Evolutionary conservation across 1,140 invertebrate species (phyloP).

Genomic region (Idris sp.): DNA sequence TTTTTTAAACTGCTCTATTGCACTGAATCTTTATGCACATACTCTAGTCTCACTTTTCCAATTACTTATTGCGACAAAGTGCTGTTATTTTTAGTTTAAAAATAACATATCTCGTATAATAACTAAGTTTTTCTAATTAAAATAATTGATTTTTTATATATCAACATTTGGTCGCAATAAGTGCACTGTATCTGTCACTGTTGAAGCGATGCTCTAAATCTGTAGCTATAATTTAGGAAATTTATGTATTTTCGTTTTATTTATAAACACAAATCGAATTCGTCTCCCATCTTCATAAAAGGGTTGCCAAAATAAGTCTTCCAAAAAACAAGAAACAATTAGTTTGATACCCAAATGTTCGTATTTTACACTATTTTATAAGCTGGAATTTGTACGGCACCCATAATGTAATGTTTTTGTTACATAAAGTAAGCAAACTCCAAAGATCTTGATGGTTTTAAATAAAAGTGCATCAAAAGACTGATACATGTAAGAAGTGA

Average conservation of each 20-base stretch:
- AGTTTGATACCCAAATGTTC: too few species aligned
- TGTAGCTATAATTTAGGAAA: too few species aligned
- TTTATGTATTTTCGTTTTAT: not conserved
- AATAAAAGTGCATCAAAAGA: slow-evolving; percentile 2
- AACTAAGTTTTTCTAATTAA: too few species aligned
- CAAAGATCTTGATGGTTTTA: not conserved
- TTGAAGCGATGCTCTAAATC: too few species aligned
- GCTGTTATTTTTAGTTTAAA: too few species aligned
- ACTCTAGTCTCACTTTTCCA: slow-evolving; percentile 34
- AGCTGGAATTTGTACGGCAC: not conserved
- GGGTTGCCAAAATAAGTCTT: slow-evolving; percentile 4
- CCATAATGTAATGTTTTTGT: slow-evolving; percentile 2
- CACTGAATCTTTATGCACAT: slow-evolving; percentile 18
- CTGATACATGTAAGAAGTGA: slow-evolving; percentile 1
- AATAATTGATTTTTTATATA: too few species aligned
- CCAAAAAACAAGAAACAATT: not conserved
- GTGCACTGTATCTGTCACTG: too few species aligned
- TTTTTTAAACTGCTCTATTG: slow-evolving; percentile 12
- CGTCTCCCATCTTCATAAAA: not conserved
- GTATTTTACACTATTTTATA: too few species aligned
- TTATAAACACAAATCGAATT: not conserved
- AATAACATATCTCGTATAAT: too few species aligned
- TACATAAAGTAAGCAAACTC: not conserved
- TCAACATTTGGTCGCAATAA: too few species aligned
- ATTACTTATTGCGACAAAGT: slow-evolving; percentile 2